Percentiles rank a stretch among this genome's conserved stretches.
phyloP scores from a whole-genome alignment of 2,888 invertebrate genomes.

The Ophraella communa region DNA sequence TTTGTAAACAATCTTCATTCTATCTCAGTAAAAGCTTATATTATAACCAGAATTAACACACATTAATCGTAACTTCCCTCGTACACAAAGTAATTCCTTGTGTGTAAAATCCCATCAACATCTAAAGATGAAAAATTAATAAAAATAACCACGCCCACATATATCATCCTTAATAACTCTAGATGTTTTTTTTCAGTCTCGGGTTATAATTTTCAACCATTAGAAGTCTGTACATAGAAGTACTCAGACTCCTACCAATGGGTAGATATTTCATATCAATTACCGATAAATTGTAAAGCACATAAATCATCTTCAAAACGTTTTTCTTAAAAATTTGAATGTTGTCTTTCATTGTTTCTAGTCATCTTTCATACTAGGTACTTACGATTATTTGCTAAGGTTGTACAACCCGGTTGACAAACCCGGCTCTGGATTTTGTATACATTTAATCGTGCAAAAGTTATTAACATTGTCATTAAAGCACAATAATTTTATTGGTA shows the following conservation, averaged over 20 bases:
- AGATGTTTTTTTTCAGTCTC: conserved; percentile 18
- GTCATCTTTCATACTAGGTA: too few relatives aligned
- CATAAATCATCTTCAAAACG: too few relatives aligned
- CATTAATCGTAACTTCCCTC: too few relatives aligned
- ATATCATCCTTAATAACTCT: conserved; percentile 18
- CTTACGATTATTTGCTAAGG: too few relatives aligned
- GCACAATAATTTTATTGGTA: conserved; percentile 36
- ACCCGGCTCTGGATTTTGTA: not conserved
- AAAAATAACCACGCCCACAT: conserved; percentile 32
- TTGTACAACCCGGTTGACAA: too few relatives aligned
- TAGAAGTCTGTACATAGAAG: not conserved
- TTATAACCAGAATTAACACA: too few relatives aligned
- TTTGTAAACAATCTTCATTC: too few relatives aligned
- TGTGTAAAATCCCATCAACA: conserved; percentile 25
- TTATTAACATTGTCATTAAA: conserved; percentile 24
- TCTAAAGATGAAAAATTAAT: conserved; percentile 35
- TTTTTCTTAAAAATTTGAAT: too few relatives aligned
- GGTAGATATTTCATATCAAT: not conserved
- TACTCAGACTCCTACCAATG: not conserved
- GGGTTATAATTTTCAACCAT: conserved; percentile 15
- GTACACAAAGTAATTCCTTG: not conserved
- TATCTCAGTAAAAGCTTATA: too few relatives aligned
- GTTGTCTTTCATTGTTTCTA: too few relatives aligned
- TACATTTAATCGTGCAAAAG: not conserved
- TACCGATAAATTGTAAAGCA: too few relatives aligned